Conservation (phyloP, 2,888 invertebrate species). For the Drosophila nr. perissopoda region DNA sequence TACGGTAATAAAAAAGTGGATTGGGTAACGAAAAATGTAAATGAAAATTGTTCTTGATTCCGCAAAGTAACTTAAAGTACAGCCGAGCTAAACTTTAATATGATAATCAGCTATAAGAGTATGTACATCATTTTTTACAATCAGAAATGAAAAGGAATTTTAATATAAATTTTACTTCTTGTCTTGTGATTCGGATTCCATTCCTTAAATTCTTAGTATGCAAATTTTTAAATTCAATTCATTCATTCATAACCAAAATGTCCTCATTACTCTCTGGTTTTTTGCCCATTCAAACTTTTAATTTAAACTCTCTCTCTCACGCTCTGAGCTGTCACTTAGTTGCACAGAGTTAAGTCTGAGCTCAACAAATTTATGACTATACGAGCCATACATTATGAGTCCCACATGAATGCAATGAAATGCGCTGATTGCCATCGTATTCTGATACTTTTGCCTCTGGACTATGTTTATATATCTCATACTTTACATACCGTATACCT, state of each 20-base stretch:
- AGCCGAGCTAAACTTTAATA: not conserved
- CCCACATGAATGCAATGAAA: constrained; percentile 41
- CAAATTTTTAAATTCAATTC: not conserved
- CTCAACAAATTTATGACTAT: constrained; percentile 32
- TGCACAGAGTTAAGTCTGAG: not conserved
- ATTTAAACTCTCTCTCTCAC: not conserved
- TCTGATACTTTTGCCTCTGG: constrained; percentile 17
- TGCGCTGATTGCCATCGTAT: constrained; percentile 38
- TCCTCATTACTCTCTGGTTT: not conserved
- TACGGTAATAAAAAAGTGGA: constrained; percentile 20
- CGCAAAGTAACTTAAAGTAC: not conserved
- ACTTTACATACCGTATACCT: not conserved
- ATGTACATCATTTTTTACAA: not conserved
- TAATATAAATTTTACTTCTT: not conserved
- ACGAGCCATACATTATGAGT: constrained; percentile 36
- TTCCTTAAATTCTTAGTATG: not conserved
- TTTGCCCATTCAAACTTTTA: not conserved
- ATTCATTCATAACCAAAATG: not conserved
- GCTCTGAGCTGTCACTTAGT: not conserved
- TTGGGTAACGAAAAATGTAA: not conserved
- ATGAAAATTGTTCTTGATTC: not conserved
- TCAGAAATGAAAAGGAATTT: not conserved
- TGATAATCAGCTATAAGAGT: not conserved
- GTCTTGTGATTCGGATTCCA: not conserved
- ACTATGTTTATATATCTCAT: constrained; percentile 6